phyloP scores from a whole-genome alignment of 35 echinoderm and acorn worm species.

The Apostichopus californicus region DNA sequence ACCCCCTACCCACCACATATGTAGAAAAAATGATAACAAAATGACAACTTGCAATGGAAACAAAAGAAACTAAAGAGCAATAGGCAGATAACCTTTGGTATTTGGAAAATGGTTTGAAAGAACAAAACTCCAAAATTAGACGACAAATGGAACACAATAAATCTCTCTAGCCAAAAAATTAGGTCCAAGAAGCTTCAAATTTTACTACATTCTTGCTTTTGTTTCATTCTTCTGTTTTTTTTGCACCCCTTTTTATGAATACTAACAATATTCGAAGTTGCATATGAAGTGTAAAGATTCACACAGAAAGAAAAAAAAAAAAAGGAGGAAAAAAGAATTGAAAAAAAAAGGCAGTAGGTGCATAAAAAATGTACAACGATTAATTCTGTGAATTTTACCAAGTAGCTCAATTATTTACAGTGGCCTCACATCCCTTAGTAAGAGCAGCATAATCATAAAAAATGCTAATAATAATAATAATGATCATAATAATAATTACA shows the following conservation, averaged over 20 bases:
- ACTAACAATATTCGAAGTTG: slow-evolving; percentile 8
- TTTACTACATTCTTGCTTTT: not conserved
- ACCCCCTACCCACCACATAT: too few relatives aligned
- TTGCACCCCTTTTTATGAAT: not conserved
- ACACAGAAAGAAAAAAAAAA: not conserved
- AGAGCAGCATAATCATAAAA: not conserved
- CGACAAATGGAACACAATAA: not conserved
- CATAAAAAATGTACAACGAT: slow-evolving; percentile 36
- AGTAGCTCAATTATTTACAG: too few relatives aligned
- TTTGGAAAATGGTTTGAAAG: slow-evolving; percentile 30
- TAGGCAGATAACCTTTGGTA: slow-evolving; percentile 29
- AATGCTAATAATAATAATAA: not conserved
- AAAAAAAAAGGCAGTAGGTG: slow-evolving; percentile 45
- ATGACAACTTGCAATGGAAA: not conserved
- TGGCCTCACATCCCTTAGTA: not conserved
- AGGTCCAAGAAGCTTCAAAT: not conserved
- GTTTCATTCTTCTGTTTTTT: not conserved
- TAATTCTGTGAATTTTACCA: not conserved
- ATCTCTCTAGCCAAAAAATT: not conserved
- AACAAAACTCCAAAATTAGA: slow-evolving; percentile 2
- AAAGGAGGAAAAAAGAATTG: not conserved
- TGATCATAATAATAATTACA: too few relatives aligned
- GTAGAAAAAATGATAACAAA: not conserved
- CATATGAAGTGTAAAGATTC: slow-evolving; percentile 25
- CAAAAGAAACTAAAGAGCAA: slow-evolving; percentile 8